Evolutionary conservation across 2,113 vertebrate species (phyloP), one percentile per base, ranked within the genome.

Genomic region (Gadus macrocephalus): DNA sequence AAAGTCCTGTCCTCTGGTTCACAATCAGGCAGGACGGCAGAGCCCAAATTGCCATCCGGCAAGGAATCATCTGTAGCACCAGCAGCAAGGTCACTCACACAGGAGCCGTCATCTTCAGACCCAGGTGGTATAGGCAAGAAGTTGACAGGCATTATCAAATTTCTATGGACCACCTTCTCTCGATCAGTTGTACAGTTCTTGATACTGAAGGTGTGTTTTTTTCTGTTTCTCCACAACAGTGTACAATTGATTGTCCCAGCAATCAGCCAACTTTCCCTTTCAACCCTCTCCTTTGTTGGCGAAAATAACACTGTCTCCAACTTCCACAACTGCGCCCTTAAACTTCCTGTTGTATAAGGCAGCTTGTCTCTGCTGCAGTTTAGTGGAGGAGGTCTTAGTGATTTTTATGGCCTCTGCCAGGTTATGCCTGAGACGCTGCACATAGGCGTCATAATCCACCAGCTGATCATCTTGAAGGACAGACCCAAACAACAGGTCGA

Each of bases 301-400:
- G 4, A 75, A 14, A 15, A 75, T 56, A 3, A 75, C 73, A 17
- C 63, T 8, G 12, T 75, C 73, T 15, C 67, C 58, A n/a, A 68
- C 67, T 28, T 68, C 67, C 53, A 68, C 53, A 28, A 53, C 14
- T 8, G 22, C 22, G 28, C 67, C 67, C 17, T 19, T 68, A 0
- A 68, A 5, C 66, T 25, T 25, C 25, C 25, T 25, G 25, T 25
- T 25, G 25, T 25, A 25, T 25, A 25, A 25, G 25, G 25, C 25
- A 25, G 25, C 25, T 25, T 25, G 25, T 3, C 25, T 25, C 25
- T 25, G 25, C 25, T 25, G 25, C 62, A 53, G 67, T 35, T 64
- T 75, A 49, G 6, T 31, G n/a, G 55, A n/a, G 14, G 38, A 53
- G 12, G 22, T 12, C 56, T 70, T 63, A 14, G 63, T 35, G 8